Evolutionary conservation across 2,888 invertebrate genomes (phyloP), one percentile per base, ranked within the genome.

Genomic region (Leptinotarsa tumamoca): DNA sequence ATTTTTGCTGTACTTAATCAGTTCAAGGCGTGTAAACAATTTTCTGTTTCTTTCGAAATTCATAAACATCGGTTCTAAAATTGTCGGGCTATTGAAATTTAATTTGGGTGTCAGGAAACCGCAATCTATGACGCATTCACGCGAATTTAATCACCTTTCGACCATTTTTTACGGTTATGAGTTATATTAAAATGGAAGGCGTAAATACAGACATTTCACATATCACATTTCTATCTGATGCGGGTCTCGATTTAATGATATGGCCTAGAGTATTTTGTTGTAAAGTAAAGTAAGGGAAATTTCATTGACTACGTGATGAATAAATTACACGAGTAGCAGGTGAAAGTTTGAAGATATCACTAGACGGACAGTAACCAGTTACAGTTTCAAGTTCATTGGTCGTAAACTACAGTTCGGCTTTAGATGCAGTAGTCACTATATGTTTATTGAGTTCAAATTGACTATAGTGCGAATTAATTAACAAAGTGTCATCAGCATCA

Each of bases 61-160:
- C 67, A 67, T 75, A 75, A 75, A 75, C 75, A 75, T 56, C 23
- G 66, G 75, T 75, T 75, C 75, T 75, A 75, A 75, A 75, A 75
- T 72, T 72, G 72, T 75, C 72, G 71, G 66, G n/a, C 71, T 63
- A 63, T 63, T 63, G 63, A 63, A 63, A 63, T 63, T 63, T 63
- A 63, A 63, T 63, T 63, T 63, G 7, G 63, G 63, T 63, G 33
- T 63, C 63, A 63, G 63, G 10, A 63, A 63, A 63, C 27, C 63
- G 63, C 27, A 63, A 63, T 63, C 33, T 63, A 63, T 63, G 43
- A 63, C 63, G 63, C 63, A 13, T 63, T 63, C 63, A 33, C 63
- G 63, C 27, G 21, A 33, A 63, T 63, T 33, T 63, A 63, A 33
- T 33, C 17, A 33, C 63, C 27, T 17, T 63, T 15, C 17, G 43